phyloP scores from a whole-genome alignment of 2,113 vertebrate genomes.

The Hyaena hyaena region DNA sequence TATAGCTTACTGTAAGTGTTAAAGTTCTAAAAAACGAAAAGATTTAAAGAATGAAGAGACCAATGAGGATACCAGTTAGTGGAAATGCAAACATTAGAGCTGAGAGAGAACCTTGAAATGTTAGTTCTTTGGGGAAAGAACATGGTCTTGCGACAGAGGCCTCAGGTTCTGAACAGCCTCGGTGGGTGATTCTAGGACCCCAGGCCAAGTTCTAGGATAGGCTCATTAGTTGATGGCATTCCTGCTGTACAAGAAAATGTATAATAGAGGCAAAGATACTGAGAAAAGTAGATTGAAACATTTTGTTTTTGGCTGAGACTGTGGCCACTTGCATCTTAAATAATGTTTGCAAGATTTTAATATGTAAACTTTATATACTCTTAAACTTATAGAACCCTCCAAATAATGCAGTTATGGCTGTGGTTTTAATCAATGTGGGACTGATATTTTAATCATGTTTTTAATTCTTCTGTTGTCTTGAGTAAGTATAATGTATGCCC shows the following conservation, averaged over 20 bases:
- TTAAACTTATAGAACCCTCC: not conserved
- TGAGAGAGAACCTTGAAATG: not conserved
- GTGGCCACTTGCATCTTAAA: not conserved
- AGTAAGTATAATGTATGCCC: not conserved
- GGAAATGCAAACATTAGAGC: not conserved
- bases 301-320: not conserved
- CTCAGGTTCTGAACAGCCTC: not conserved
- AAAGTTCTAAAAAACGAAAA: not conserved
- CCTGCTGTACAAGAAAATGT: not conserved
- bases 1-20: not conserved
- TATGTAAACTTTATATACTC: not conserved
- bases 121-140: not conserved
- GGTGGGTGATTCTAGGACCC: not conserved
- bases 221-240: not conserved
- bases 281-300: not conserved
- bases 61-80: not conserved
- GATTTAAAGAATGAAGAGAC: not conserved
- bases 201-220: not conserved
- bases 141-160: not conserved
- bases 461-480: not conserved
- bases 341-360: constrained; percentile 6
- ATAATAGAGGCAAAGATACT: not conserved
- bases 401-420: not conserved
- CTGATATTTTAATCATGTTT: not conserved
- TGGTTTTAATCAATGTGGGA: not conserved